Base-by-base conservation (phyloP, 2,888 invertebrate species). In the Limnephilus rhombicus region DNA sequence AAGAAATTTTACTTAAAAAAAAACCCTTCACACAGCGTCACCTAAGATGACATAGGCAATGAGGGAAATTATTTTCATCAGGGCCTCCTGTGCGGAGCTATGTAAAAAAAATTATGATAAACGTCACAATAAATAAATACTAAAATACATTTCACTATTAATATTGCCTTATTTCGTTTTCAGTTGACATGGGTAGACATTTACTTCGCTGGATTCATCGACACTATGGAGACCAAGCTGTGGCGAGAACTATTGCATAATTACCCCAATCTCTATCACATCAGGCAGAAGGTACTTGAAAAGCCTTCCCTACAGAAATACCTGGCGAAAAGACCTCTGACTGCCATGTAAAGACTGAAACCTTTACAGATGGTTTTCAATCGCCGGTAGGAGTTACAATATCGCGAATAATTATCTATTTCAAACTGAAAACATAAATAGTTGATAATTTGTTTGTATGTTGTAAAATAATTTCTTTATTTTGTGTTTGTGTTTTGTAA, bases 221-320 rank as follows among this genome's bases (percentile, higher is more conserved):
- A 93, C 53, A 90, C 91, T 11, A 83, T 93, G 91, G 93, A 93
- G 89, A 91, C 93, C 15, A 86, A 92, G 29, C 53, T 93, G 89
- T 91, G 92, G 53, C 92, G 91, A 29, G 82, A 90, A 37, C 93
- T 93, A 37, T 87, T 93, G 12, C 92, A n/a, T n/a, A 34, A 80
- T 4, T 94, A 94, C 91, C 94, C 94, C 0, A 53, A 94, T 41
- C 94, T 95, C n/a, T 92, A 94, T 34, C 83, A n/a, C 3, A 91
- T 93, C 91, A 91, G 92, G 68, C 91, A 49, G 37, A 92, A 83
- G n/a, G 81, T 93, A n/a, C 68, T 85, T 24, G 92, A 53, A 29
- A 89, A 85, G 29, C 45, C 82, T 9, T 37, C 53, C 3, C 80
- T 93, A 1, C 90, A 92, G 85, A 91, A 90, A n/a, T 93, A 93